These are phyloP conservation scores for Allacma fusca DNA, from an alignment of 2,888 invertebrate genomes.

Conservation along the genomic window DNA sequence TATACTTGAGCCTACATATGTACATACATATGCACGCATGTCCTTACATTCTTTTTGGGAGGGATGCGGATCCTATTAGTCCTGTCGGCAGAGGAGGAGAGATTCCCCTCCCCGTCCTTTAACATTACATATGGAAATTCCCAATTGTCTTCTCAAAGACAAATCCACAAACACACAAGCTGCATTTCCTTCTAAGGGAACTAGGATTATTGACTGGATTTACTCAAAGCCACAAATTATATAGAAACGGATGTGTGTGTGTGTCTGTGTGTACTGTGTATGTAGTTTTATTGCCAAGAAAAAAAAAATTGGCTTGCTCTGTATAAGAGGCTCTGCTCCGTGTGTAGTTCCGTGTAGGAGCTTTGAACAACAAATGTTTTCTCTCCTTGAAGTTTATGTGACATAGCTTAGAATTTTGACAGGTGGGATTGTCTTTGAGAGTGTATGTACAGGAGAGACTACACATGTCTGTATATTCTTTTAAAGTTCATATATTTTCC, in stretches of 20 bases:
- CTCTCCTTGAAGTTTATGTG: not conserved
- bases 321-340: no score
- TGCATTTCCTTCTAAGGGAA: not conserved
- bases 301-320: not conserved
- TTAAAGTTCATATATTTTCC: no score
- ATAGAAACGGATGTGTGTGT: not conserved
- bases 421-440: slow-evolving; percentile 9
- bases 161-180: not conserved
- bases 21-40: not conserved
- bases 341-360: not conserved
- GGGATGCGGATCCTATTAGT: no score
- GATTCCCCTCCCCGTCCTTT: not conserved
- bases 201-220: not conserved
- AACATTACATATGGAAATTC: no score
- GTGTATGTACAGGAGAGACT: no score
- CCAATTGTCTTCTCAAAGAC: not conserved
- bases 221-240: not conserved
- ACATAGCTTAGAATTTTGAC: not conserved
- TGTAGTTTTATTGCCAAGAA: no score
- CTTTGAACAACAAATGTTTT: not conserved
- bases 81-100: no score
- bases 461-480: no score
- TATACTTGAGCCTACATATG: not conserved
- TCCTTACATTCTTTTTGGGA: not conserved
- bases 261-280: no score